Percentiles rank a stretch among this genome's conserved stretches.
Conservation (phyloP, 2,113 vertebrate genomes). For the Saguinus midas region DNA sequence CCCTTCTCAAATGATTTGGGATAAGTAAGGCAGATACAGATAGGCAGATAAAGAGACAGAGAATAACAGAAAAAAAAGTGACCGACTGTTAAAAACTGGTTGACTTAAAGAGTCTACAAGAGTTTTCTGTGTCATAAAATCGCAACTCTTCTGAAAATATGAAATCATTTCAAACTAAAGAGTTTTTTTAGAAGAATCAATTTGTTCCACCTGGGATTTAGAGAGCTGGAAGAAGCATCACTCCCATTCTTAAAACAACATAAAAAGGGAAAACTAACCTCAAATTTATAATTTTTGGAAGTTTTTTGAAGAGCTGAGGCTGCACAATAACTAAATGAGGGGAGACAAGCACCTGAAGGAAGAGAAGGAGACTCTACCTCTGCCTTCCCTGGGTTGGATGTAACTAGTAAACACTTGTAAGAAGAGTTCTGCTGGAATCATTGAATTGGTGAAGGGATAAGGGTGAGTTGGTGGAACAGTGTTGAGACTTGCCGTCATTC, state of each 20-base stretch:
- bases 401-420: background rate
- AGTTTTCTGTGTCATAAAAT: background rate
- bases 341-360: background rate
- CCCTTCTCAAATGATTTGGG: background rate
- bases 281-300: background rate
- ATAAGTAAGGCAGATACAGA: background rate
- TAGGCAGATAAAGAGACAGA: background rate
- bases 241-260: background rate
- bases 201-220: background rate
- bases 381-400: background rate
- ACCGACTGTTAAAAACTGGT: background rate
- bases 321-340: background rate
- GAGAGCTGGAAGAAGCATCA: background rate
- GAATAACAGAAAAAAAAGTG: no score
- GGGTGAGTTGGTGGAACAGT: background rate
- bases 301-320: background rate
- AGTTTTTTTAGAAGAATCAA: background rate
- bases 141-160: background rate
- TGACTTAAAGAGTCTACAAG: background rate
- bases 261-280: background rate
- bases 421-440: background rate
- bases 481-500: background rate
- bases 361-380: background rate
- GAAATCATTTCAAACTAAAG: background rate
- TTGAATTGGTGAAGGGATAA: background rate